These are phyloP conservation scores for Laupala kohalensis DNA, from an alignment of 1,140 invertebrate species.

Conservation along the genomic window DNA sequence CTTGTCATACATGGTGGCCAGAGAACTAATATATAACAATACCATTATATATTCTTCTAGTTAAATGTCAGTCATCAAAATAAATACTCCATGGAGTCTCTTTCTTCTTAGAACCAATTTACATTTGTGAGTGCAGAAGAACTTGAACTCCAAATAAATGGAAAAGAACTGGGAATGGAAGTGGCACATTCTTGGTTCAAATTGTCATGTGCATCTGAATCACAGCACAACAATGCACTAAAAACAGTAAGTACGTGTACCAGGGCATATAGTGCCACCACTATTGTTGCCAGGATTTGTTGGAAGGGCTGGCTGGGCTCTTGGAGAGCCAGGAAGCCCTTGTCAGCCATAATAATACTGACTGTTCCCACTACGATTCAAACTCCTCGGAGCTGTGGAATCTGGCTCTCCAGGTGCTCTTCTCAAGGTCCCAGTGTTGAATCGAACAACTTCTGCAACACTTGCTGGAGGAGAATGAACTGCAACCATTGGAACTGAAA, in stretches of 20 bases:
- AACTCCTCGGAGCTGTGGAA: constrained; percentile 33
- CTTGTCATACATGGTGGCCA: too few species aligned
- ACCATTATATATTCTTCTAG: too few species aligned
- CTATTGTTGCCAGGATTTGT: not conserved
- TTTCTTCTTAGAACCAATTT: too few species aligned
- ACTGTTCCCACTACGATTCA: constrained; percentile 32
- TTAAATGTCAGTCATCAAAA: too few species aligned
- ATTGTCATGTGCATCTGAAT: not conserved
- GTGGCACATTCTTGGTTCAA: not conserved
- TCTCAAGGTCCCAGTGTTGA: constrained; percentile 12
- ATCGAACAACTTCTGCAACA: constrained; percentile 16
- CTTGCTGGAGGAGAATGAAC: constrained; percentile 21
- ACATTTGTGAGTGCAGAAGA: not conserved
- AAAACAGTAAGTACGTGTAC: constrained; percentile 14
- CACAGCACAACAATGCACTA: constrained; percentile 1
- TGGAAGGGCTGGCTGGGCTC: not conserved
- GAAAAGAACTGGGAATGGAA: not conserved
- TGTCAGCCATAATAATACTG: constrained; percentile 48
- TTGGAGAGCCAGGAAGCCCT: constrained; percentile 21
- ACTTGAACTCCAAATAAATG: not conserved
- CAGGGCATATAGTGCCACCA: constrained; percentile 9
- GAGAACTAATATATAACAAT: too few species aligned
- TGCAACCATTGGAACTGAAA: constrained; percentile 28
- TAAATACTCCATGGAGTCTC: too few species aligned
- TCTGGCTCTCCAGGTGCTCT: constrained; percentile 28